These are phyloP conservation scores for Rutilus rutilus DNA, from an alignment of 2,113 vertebrate species.

Conservation along the genomic window DNA sequence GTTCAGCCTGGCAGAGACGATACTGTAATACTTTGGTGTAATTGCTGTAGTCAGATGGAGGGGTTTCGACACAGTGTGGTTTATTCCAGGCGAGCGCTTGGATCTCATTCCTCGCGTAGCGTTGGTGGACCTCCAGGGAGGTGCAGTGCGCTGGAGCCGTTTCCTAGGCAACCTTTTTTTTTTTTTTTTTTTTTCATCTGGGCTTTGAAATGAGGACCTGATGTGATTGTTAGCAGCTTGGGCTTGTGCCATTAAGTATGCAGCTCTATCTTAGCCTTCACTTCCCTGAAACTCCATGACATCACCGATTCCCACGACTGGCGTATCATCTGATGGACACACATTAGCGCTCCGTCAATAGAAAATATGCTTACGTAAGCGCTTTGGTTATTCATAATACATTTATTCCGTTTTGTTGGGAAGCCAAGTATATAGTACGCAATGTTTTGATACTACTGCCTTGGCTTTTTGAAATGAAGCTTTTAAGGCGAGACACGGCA, in stretches of 20 bases:
- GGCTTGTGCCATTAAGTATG: constrained; percentile 41
- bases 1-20: neutral
- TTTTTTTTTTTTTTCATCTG: constrained; percentile 42
- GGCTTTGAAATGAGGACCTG: constrained; percentile 59
- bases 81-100: constrained; percentile 56
- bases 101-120: constrained; percentile 63
- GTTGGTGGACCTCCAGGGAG: constrained; percentile 64
- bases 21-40: neutral
- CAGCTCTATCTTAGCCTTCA: constrained; percentile 9
- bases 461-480: neutral
- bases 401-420: neutral
- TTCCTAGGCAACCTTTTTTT: constrained; percentile 67
- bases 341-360: neutral
- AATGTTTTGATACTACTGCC: neutral
- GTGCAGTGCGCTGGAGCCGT: constrained; percentile 62
- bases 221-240: constrained; percentile 45
- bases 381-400: neutral
- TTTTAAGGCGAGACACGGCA: no score
- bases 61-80: constrained; percentile 30
- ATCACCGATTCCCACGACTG: neutral
- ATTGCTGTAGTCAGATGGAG: constrained; percentile 6
- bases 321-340: neutral
- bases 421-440: neutral
- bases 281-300: constrained; percentile 22
- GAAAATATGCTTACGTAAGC: neutral